A percentile compares a stretch with the other conserved stretches of the same genome.
phyloP scores from a whole-genome alignment of 2,113 vertebrate genomes.

The Struthio camelus region DNA sequence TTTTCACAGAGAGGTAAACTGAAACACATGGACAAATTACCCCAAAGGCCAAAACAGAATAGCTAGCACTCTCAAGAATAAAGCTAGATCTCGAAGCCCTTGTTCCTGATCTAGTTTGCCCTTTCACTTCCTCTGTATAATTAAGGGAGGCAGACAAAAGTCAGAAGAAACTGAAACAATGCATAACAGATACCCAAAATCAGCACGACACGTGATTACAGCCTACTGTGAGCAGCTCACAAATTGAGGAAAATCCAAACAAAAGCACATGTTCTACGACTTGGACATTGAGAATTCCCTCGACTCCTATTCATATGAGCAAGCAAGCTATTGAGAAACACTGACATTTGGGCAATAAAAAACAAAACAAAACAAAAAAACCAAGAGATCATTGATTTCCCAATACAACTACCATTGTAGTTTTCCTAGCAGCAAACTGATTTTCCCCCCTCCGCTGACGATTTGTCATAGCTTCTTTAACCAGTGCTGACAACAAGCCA shows the following conservation, averaged over 20 bases:
- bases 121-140: constrained; percentile 13
- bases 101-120: constrained; percentile 3
- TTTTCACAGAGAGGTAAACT: background rate
- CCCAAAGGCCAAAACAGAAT: background rate
- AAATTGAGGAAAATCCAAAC: constrained; percentile 36
- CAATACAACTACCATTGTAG: constrained; percentile 25
- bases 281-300: constrained; percentile 53
- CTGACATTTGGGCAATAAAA: constrained; percentile 32
- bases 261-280: constrained; percentile 45
- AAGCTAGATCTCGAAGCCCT: background rate
- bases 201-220: constrained; percentile 29
- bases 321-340: constrained; percentile 58
- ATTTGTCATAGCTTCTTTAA: constrained; percentile 15
- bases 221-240: constrained; percentile 23
- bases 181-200: constrained; percentile 44
- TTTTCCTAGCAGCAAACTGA: constrained; percentile 1
- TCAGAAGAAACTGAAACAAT: constrained; percentile 40
- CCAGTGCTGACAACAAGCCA: background rate
- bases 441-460: background rate
- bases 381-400: constrained; percentile 32
- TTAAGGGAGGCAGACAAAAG: constrained; percentile 24
- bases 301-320: constrained; percentile 16
- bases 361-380: background rate
- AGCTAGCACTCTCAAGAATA: background rate
- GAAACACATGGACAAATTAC: background rate